Evolutionary conservation across 2,888 invertebrate genomes (phyloP), one percentile per base, ranked within the genome.

Genomic region (Agrochola litura): DNA sequence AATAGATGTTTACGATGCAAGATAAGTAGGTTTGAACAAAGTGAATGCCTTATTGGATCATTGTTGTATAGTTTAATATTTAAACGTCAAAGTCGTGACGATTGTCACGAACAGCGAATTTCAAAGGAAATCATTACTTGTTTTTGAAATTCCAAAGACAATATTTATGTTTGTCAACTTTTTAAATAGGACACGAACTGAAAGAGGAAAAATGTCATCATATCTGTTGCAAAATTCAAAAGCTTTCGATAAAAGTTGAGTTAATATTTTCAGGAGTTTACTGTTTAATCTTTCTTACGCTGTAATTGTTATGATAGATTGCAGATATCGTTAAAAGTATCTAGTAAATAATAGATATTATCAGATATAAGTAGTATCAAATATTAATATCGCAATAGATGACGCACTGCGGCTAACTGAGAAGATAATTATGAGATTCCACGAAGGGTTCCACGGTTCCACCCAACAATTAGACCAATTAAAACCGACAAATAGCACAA

Each of bases 391-490:
- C 66, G 77, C 84, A 83, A 83, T 74, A 85, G 85, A 86, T 91
- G 89, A 91, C 90, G 88, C 91, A 90, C 72, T 67, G 72, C 66
- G 65, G 76, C 70, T 80, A 77, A 73, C 71, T 76, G 86, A 82
- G 66, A 74, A 82, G 76, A 89, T 87, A 87, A 89, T 90, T 88
- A 88, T 89, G 84, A 88, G 88, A 90, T 94, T 93, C 94, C 88
- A 91, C 90, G 94, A 93, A 95, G 92, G 91, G 92, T 90, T 89
- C 92, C 92, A 89, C 92, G 91, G 92, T 90, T 89, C 92, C 92
- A 89, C 92, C 93, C 94, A 90, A 89, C 93, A 95, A 95, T 95
- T 95, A 95, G 91, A 86, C 89, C 93, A 94, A 94, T 95, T 94
- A 94, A 93, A 92, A 88, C 85, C 87, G 89, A 90, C 91, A 92